Conservation (phyloP, 2,888 invertebrate species). For the Epinotia ramella region DNA sequence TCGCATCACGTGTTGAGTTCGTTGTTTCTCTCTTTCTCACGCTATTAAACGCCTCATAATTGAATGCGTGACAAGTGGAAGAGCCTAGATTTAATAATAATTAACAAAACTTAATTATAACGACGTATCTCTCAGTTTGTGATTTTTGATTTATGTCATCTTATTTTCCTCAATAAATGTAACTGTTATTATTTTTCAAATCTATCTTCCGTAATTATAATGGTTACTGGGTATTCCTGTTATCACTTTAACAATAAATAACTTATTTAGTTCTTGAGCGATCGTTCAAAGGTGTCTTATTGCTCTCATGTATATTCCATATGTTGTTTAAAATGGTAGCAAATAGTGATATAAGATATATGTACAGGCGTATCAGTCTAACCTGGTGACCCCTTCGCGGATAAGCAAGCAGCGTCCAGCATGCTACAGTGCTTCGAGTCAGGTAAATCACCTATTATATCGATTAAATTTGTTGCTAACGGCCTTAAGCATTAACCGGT, state of each 20-base stretch:
- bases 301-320: neutral
- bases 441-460: conserved; percentile 59
- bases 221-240: conserved; percentile 10
- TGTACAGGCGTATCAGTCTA: conserved; percentile 73
- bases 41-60: too few relatives aligned
- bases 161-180: conserved; percentile 11
- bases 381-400: conserved; percentile 76
- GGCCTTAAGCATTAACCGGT: too few relatives aligned
- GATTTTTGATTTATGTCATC: neutral
- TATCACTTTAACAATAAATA: conserved; percentile 9
- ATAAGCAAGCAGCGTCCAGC: conserved; percentile 74
- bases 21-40: too few relatives aligned
- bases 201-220: conserved; percentile 6
- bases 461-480: neutral
- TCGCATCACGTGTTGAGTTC: too few relatives aligned
- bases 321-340: neutral
- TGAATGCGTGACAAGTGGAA: too few relatives aligned
- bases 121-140: neutral
- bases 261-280: neutral
- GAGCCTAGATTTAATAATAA: neutral
- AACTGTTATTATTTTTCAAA: conserved; percentile 23
- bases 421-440: conserved; percentile 67
- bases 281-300: neutral
- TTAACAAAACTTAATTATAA: neutral
- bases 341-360: neutral